phyloP scores from a whole-genome alignment of 1,140 invertebrate genomes.

The Delia radicum region DNA sequence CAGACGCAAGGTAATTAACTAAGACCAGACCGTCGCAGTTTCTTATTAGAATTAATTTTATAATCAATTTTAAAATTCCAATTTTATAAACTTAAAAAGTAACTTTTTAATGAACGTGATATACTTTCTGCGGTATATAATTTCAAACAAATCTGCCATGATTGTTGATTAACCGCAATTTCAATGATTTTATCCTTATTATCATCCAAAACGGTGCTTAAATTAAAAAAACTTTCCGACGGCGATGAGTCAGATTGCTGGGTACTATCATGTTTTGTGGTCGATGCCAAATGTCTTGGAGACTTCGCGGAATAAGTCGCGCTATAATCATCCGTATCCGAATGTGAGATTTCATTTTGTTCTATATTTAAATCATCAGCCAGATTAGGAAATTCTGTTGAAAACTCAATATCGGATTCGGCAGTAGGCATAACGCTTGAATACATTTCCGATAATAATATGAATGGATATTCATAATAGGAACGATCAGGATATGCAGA shows the following conservation, averaged over 20 bases:
- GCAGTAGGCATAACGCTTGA: neutral
- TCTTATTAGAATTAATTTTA: no score
- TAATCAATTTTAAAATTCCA: no score
- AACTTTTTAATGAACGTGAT: slow-evolving; percentile 17
- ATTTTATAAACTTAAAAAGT: neutral
- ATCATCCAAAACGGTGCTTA: neutral
- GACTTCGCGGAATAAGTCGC: neutral
- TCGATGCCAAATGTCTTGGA: neutral
- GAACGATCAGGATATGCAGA: slow-evolving; percentile 18
- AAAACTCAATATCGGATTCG: neutral
- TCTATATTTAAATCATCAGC: slow-evolving; percentile 5
- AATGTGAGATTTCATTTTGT: slow-evolving; percentile 27
- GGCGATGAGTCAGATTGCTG: no score
- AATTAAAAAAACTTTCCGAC: neutral
- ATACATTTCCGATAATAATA: slow-evolving; percentile 15
- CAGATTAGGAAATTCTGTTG: neutral
- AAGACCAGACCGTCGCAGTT: no score
- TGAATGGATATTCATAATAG: slow-evolving; percentile 25
- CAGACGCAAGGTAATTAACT: no score
- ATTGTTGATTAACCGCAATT: neutral
- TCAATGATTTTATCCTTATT: neutral
- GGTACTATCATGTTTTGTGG: no score
- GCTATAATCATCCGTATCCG: slow-evolving; percentile 6
- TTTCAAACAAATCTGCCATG: slow-evolving; percentile 26
- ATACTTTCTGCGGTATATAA: slow-evolving; percentile 26